Evolutionary conservation across 2,797 vertebrate species (phyloP).

Genomic region (Synanceia verrucosa): DNA sequence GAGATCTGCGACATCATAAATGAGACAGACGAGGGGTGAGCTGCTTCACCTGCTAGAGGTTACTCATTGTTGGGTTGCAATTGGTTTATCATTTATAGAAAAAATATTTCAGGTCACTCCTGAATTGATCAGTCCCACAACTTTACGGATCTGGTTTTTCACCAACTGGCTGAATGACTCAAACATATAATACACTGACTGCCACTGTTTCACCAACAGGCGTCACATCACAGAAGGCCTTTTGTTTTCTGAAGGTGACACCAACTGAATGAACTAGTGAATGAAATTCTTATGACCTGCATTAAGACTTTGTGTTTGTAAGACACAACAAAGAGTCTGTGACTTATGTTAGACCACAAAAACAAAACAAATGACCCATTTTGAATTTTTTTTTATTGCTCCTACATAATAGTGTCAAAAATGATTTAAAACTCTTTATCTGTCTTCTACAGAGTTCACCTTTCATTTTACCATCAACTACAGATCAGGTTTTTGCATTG

Average conservation of each 20-base stretch:
- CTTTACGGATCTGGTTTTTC: conserved; percentile 11
- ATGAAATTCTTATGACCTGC: conserved; percentile 20
- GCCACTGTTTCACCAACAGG: conserved; percentile 27
- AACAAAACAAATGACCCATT: background rate
- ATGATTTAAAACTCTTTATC: background rate
- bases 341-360: background rate
- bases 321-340: background rate
- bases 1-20: conserved; percentile 99
- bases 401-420: background rate
- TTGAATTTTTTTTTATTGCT: background rate
- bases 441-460: background rate
- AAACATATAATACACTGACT: conserved; percentile 42
- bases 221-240: conserved; percentile 31
- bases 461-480: background rate
- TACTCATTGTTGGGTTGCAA: background rate
- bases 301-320: background rate
- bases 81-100: background rate
- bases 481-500: background rate
- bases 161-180: conserved; percentile 34
- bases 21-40: conserved; percentile 97
- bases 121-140: background rate
- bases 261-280: conserved; percentile 22
- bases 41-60: background rate
- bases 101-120: background rate
- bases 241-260: conserved; percentile 55